Base-by-base conservation (phyloP, 2,113 vertebrate species). In the Sebastes schlegelii region DNA sequence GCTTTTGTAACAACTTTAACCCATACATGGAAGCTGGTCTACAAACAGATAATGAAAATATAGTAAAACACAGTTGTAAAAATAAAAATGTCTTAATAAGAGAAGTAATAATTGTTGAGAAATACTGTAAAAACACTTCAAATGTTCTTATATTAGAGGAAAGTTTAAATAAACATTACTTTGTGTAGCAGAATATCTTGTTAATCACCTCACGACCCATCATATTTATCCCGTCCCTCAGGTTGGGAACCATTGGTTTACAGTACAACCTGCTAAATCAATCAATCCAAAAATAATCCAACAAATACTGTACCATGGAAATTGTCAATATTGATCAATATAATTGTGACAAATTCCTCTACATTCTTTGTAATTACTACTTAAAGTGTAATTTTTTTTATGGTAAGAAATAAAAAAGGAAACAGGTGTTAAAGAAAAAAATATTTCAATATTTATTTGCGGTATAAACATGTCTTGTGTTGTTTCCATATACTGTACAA, bases 361-460 rank as follows among this genome's bases (percentile, higher is more conserved):
- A 16, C 7, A 17, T 68, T 26, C 16, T 55, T 34, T 65, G 8
- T 4, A 58, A 45, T 10, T 40, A 4, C 63, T 8, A 12, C 4
- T 45, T 34, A 2, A 49, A 55, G 65, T 5, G 1, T 34, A 34
- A 17, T 43, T 69, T 63, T 63, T 6, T 40, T 70, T 21, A 46
- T 21, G 45, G 7, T 19, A 12, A 80, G 7, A 60, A 88, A 79
- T 43, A 85, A 87, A 86, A 93, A 88, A 78, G 91, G 83, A 88
- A 81, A 92, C 58, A 77, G 70, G 0, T 94, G 85, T 91, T 98
- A 98, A 97, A 97, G 96, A 98, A 99, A 98, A 94, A 98, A 99
- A 99, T 99, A 98, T 96, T 97, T 97, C 95, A 93, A 95, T 95
- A 96, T 99, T 99, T 99, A 99, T 99, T 99, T 97, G 97, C 95